Percentiles rank a stretch among this genome's conserved stretches.
Evolutionary conservation across 37 sponge, comb jelly and placozoan species (phyloP).

Genomic region (Mnemiopsis leidyi): DNA sequence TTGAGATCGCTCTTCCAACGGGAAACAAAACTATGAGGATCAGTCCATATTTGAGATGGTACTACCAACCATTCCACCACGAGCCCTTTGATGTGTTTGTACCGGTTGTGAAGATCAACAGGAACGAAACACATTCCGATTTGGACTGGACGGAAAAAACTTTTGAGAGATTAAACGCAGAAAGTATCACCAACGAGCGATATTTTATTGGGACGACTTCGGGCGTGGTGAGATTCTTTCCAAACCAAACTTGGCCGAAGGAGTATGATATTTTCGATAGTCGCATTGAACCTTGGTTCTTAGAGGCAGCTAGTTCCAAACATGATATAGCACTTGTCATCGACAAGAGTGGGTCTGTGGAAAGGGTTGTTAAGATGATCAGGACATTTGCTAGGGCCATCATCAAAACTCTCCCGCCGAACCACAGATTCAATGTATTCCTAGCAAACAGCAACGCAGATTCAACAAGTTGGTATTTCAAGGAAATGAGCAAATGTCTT

Average conservation of each 20-base stretch:
- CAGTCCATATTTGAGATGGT: not conserved
- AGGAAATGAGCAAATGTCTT: not conserved
- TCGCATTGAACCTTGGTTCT: slow-evolving; percentile 10
- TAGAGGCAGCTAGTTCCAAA: not conserved
- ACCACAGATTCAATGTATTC: slow-evolving; percentile 19
- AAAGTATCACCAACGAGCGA: not conserved
- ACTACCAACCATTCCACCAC: not conserved
- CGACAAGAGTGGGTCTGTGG: slow-evolving; percentile 20
- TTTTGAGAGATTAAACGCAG: not conserved
- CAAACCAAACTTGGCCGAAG: not conserved
- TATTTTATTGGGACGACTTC: slow-evolving; percentile 25
- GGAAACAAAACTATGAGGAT: not conserved
- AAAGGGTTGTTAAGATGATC: not conserved
- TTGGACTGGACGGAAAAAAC: not conserved
- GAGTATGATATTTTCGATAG: slow-evolving; percentile 45
- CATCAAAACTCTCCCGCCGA: not conserved
- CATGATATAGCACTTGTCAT: slow-evolving; percentile 39
- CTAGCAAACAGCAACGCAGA: not conserved
- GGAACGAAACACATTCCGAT: not conserved
- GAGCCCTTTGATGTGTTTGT: slow-evolving; percentile 7
- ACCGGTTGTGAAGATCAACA: not conserved
- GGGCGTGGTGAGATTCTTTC: slow-evolving; percentile 42
- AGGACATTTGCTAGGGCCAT: not conserved
- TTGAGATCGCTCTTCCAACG: not conserved
- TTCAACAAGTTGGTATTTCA: too few species aligned